Base-by-base conservation (phyloP, 2,113 vertebrate species). In the Lanius collurio region DNA sequence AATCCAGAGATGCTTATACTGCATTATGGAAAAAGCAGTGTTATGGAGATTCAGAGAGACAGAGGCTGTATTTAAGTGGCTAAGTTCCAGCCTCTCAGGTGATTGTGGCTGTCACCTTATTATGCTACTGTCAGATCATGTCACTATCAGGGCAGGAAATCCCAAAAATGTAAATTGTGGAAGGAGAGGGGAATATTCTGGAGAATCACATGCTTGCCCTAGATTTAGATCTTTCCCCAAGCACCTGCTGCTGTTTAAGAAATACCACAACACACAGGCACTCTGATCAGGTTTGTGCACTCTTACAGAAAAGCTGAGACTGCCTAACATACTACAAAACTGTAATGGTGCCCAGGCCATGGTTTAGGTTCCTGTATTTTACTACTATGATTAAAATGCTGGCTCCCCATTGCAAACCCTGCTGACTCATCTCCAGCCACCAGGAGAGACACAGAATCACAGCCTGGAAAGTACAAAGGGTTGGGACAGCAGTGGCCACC, bases 71-170 rank as follows among this genome's bases (percentile, higher is more conserved):
- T 49, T 76, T 26, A 52, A 93, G 47, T 19, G 57, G 78, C 71
- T 60, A 71, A 75, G 1, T 76, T 84, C 44, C 52, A 91, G 49
- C 8, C 46, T 83, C 77, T 52, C 59, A 83, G n/a, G 28, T 89
- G 71, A 65, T 3, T 16, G 52, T 37, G 21, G 39, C 47, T 87
- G 42, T 71, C 65, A 78, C 53, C 7, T 39, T 65, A 50, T 27
- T 50, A 30, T 21, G 18, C 26, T 53, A 20, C 68, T 55, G 84
- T 64, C 65, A 79, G 27, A 82, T 71, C 53, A 75, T 26, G 41
- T 62, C 63, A 87, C 62, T 37, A 62, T 4, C 17, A 41, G 69
- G 87, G 23, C 55, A 89, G 41, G 78, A 95, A 94, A 89, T 60
- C 69, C 73, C 44, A 7, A 13, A 77, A 75, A 13, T 8, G 8